phyloP scores from a whole-genome alignment of 2,797 vertebrate genomes.

The Malurus splendens region DNA sequence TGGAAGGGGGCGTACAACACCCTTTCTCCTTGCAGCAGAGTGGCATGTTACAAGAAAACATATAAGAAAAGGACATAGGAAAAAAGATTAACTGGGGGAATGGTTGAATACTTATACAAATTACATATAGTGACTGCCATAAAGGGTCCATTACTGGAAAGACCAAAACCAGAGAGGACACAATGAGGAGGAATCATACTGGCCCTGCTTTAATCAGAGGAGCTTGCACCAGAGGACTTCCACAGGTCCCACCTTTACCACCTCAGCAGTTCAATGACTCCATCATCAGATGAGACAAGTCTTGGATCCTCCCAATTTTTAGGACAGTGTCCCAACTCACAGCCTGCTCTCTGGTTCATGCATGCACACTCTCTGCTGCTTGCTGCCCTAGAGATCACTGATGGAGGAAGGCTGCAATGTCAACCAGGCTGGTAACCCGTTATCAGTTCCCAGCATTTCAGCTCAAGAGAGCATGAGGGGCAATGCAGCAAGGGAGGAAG shows the following conservation, averaged over 20 bases:
- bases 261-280: background rate
- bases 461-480: background rate
- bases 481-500: background rate
- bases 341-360: background rate
- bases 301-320: background rate
- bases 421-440: background rate
- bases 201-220: accelerated
- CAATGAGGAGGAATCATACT: background rate
- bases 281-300: background rate
- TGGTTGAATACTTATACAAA: background rate
- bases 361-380: background rate
- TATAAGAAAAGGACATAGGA: accelerated
- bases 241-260: background rate
- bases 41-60: background rate
- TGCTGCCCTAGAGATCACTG: background rate
- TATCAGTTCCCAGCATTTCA: background rate
- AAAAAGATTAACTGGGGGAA: background rate
- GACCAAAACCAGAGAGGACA: background rate
- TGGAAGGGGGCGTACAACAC: background rate
- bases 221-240: background rate
- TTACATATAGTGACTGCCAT: background rate
- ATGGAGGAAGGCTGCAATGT: background rate
- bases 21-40: background rate
- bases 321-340: background rate
- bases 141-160: background rate